A percentile compares a stretch with the other conserved stretches of the same genome.
Evolutionary conservation across 2,888 invertebrate genomes (phyloP).

Genomic region (Xylocampa areola): DNA sequence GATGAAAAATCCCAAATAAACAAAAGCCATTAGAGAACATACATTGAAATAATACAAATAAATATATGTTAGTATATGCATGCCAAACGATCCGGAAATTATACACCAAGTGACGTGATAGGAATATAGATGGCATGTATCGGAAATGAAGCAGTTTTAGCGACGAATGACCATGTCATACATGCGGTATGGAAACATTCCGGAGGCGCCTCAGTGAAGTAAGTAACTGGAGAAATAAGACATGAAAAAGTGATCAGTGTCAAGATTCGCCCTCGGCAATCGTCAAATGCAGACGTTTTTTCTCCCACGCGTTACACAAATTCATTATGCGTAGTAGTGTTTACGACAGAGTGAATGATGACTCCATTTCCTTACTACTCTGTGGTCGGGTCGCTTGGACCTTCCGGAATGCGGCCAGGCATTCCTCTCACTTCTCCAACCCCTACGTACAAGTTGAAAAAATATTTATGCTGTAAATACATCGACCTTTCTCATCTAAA

Average conservation of each 20-base stretch:
- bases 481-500: slow-evolving; percentile 17
- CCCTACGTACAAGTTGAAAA: slow-evolving; percentile 41
- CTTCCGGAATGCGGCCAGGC: slow-evolving; percentile 37
- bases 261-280: background rate
- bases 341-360: background rate
- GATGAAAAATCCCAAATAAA: background rate
- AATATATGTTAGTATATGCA: slow-evolving; percentile 27
- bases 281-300: background rate
- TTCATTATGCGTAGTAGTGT: background rate
- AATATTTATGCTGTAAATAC: slow-evolving; percentile 24
- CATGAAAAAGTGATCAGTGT: too few species aligned
- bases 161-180: slow-evolving; percentile 26
- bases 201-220: background rate
- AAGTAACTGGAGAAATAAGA: background rate
- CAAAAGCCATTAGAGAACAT: slow-evolving; percentile 1
- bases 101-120: slow-evolving; percentile 42
- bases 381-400: slow-evolving; percentile 1
- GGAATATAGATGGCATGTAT: slow-evolving; percentile 39
- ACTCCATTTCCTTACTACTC: slow-evolving; percentile 9
- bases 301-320: background rate
- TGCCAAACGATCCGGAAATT: slow-evolving; percentile 40
- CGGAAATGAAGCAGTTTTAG: slow-evolving; percentile 43
- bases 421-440: slow-evolving; percentile 21
- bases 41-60: slow-evolving; percentile 9
- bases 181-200: slow-evolving; percentile 18